Evolutionary conservation across 1,140 invertebrate species (phyloP).

Genomic region (Euglossa dilemma): DNA sequence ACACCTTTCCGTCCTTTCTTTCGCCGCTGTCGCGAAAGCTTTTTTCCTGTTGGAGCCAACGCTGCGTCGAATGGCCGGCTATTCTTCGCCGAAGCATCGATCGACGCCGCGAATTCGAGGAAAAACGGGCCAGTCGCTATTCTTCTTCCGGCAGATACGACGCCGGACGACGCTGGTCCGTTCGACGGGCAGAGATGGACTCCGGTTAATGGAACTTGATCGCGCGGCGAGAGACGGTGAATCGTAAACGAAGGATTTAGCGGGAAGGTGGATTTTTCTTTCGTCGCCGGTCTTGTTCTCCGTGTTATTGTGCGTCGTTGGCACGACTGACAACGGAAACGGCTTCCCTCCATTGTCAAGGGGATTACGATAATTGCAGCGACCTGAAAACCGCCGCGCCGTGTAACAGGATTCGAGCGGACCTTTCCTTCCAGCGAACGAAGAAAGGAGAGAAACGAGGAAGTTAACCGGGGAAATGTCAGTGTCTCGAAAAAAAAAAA

Average conservation of each 20-base stretch:
- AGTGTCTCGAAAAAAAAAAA: background rate
- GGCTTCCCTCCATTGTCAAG: conserved; percentile 52
- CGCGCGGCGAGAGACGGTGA: background rate
- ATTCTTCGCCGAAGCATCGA: conserved; percentile 49
- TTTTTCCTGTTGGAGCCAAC: conserved; percentile 19
- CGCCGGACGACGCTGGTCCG: background rate
- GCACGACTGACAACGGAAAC: background rate
- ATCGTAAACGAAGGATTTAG: background rate
- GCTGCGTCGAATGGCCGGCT: conserved; percentile 49
- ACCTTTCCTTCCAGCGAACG: background rate
- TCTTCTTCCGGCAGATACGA: conserved; percentile 11
- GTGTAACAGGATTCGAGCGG: conserved; percentile 65
- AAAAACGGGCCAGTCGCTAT: conserved; percentile 34
- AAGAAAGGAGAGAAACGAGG: background rate
- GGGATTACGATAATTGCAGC: conserved; percentile 71
- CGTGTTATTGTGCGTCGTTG: background rate
- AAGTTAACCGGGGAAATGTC: background rate
- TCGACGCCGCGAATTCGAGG: conserved; percentile 42
- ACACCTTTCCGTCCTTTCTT: conserved; percentile 20
- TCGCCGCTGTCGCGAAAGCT: background rate
- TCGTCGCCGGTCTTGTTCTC: background rate
- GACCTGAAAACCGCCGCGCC: conserved; percentile 68
- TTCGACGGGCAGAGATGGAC: background rate
- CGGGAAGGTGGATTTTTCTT: background rate
- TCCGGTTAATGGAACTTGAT: background rate